Base-by-base conservation (phyloP, 2,797 vertebrate genomes). In the Protonibea diacanthus region DNA sequence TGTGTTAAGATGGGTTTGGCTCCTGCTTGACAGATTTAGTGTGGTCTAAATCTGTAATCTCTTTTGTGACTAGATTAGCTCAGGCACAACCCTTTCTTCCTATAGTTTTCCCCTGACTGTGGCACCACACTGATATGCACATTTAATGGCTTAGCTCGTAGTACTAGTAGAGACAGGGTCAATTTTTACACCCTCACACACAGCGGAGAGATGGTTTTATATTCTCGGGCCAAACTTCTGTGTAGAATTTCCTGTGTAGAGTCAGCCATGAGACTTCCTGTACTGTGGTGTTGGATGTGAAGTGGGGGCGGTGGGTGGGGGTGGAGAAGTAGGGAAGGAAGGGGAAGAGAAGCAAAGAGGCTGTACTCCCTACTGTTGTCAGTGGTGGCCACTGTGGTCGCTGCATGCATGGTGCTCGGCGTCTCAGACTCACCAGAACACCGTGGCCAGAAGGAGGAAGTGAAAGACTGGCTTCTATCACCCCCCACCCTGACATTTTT, bases 221-320 rank as follows among this genome's bases (percentile, higher is more conserved):
- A 82, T 85, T 88, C 80, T 69, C 0, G 18, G 72, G 90, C 89
- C 90, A 88, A 87, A 89, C 83, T 84, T 91, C 82, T 90, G 87
- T 88, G 91, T 81, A 90, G 93, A 92, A 90, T 93, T 93, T 95
- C 94, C 94, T 94, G 93, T 93, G 88, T 86, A 82, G 87, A 84
- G 88, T 87, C 84, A 55, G 90, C 86, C 85, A 83, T 87, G 90
- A 94, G 90, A 93, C 94, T 95, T 95, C 94, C 93, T 94, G 91
- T 89, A 3, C 81, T 88, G 44, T 81, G 86, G 67, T 76, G 81
- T 78, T 92, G 88, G 88, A 89, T 84, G 81, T 90, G 90, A 75
- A 81, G 83, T 38, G 33, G 33, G 33, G 33, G 33, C 33, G 33
- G 33, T 8, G 71, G 55, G 68, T 70, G 73, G 71, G 73, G 78